Percentiles rank a stretch among this genome's conserved stretches.
These are phyloP conservation scores for Pan troglodytes DNA, from an alignment of 2,113 vertebrate species.

Conservation along the genomic window DNA sequence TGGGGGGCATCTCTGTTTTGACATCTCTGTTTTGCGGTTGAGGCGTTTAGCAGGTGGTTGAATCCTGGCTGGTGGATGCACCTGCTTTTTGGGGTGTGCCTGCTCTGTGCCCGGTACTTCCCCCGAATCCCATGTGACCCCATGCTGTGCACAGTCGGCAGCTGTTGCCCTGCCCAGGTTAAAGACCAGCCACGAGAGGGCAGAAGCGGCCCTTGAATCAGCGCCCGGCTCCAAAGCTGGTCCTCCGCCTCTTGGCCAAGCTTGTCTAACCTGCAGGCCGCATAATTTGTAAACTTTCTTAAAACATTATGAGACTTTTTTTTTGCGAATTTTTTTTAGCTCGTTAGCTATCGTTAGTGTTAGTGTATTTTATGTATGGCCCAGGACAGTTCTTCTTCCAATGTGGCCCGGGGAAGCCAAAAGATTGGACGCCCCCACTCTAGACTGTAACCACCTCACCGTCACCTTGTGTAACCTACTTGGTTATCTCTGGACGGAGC, in stretches of 20 bases:
- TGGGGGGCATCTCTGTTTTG: neutral
- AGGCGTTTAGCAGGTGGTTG: neutral
- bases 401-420: no score
- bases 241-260: neutral
- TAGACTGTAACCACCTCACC: no score
- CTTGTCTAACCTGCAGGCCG: no score
- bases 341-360: no score
- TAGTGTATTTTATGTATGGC: no score
- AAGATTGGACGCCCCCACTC: no score
- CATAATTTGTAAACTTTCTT: no score
- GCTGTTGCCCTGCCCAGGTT: accelerated
- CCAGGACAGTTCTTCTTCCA: no score
- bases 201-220: neutral
- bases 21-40: no score
- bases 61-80: no score
- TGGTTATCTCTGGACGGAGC: neutral
- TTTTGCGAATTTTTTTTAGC: no score
- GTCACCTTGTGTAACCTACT: neutral
- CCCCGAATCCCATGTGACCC: accelerated
- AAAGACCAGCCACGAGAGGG: neutral
- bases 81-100: neutral
- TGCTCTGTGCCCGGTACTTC: neutral
- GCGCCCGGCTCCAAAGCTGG: neutral
- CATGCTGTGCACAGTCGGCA: neutral
- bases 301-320: no score